Base-by-base conservation (phyloP, 1,140 invertebrate genomes). In the Oppia nitens region DNA sequence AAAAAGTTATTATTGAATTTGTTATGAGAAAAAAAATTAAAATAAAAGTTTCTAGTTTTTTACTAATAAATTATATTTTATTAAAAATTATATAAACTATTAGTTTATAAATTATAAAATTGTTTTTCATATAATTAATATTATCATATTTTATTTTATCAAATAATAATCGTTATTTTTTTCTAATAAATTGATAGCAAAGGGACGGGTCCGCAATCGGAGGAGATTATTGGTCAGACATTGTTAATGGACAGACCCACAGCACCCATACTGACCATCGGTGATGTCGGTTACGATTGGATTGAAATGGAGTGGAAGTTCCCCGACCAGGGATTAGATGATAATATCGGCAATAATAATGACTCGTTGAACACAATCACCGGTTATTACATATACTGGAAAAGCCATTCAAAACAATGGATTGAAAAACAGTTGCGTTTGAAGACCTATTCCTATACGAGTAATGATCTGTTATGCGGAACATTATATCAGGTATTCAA, bases 111-210 rank as follows among this genome's bases (percentile, higher is more conserved):
- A n/a, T n/a, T n/a, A n/a, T n/a, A n/a, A n/a, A n/a, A n/a, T n/a
- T n/a, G n/a, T n/a, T n/a, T n/a, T n/a, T n/a, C n/a, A n/a, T n/a
- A n/a, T n/a, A n/a, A n/a, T n/a, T n/a, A n/a, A n/a, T n/a, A n/a
- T n/a, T n/a, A n/a, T n/a, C n/a, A n/a, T n/a, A n/a, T n/a, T n/a
- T n/a, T n/a, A n/a, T n/a, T n/a, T n/a, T n/a, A n/a, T n/a, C n/a
- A n/a, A n/a, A n/a, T n/a, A n/a, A n/a, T n/a, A n/a, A n/a, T n/a
- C n/a, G n/a, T n/a, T n/a, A n/a, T n/a, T n/a, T n/a, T 21, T 23
- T n/a, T 12, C 64, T 23, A 23, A 12, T 68, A 94, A 93, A 65
- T 4, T 47, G 2, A 25, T 24, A 83, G 83, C 32, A 78, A 87
- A 62, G 74, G 74, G 4, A 64, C 67, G 20, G 73, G 74, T 51